Conservation (phyloP, 2,113 vertebrate genomes). For the Crotalus helleri region DNA sequence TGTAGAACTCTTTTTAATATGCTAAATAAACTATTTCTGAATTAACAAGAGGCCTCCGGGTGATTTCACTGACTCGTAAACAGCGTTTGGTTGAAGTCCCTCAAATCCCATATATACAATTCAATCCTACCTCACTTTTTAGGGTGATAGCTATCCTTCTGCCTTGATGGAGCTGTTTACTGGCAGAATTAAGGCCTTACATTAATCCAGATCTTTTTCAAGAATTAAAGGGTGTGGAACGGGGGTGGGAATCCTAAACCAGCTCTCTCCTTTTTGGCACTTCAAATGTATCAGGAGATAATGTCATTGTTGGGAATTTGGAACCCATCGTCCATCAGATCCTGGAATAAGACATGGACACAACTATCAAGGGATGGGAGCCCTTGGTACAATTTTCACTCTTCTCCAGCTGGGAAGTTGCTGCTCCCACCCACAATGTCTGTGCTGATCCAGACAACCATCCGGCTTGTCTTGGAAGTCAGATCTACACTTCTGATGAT, state of each 20-base stretch:
- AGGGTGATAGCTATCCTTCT: background rate
- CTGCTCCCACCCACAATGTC: background rate
- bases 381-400: background rate
- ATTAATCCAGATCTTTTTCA: background rate
- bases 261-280: background rate
- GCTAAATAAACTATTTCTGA: constrained; percentile 64
- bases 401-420: background rate
- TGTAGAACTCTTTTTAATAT: constrained; percentile 57
- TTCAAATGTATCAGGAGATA: background rate
- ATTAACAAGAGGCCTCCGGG: background rate
- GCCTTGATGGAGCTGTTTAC: background rate
- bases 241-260: background rate
- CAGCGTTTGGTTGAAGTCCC: background rate
- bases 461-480: fast-evolving
- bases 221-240: background rate
- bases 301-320: background rate
- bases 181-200: background rate
- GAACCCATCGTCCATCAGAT: background rate
- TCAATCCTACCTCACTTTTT: background rate
- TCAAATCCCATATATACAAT: background rate
- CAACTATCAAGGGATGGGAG: background rate
- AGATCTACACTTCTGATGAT: fast-evolving
- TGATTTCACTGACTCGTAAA: background rate
- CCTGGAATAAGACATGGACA: background rate
- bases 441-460: background rate